These are phyloP conservation scores for Lypha dubia DNA, from an alignment of 2,888 invertebrate genomes.

Conservation along the genomic window DNA sequence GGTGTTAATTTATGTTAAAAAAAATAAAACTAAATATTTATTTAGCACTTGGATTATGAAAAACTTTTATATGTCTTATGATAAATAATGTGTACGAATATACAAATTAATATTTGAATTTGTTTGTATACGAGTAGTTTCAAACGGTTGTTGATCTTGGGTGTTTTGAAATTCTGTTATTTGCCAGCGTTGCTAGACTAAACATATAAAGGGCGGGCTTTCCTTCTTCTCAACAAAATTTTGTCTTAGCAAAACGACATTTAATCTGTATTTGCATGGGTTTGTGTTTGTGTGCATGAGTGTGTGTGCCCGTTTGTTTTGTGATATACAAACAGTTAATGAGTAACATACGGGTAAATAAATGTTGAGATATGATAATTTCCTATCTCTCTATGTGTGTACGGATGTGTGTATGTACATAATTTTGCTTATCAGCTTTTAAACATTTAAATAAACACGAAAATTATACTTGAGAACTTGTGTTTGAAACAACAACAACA, in stretches of 20 bases:
- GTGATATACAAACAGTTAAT: constrained; percentile 45
- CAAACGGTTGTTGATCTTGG: constrained; percentile 67
- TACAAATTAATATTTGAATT: neutral
- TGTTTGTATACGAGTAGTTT: constrained; percentile 27
- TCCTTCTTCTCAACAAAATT: constrained; percentile 23
- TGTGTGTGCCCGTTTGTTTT: too few relatives aligned
- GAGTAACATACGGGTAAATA: constrained; percentile 32
- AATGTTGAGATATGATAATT: constrained; percentile 51
- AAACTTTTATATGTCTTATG: constrained; percentile 9
- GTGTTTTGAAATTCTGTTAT: constrained; percentile 20
- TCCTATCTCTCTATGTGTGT: neutral
- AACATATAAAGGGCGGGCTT: constrained; percentile 27
- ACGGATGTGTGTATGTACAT: neutral
- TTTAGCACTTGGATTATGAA: constrained; percentile 67
- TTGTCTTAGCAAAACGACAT: constrained; percentile 49
- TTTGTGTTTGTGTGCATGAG: neutral
- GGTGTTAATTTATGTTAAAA: constrained; percentile 72
- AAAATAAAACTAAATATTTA: constrained; percentile 70
- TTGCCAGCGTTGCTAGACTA: constrained; percentile 17
- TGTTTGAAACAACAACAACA: neutral
- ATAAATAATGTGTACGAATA: constrained; percentile 12
- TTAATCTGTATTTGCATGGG: constrained; percentile 7
- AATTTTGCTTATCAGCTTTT: constrained; percentile 30
- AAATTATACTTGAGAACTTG: neutral
- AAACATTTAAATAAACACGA: constrained; percentile 26